phyloP scores from a whole-genome alignment of 2,797 vertebrate genomes.

The Poeciliopsis turneri region DNA sequence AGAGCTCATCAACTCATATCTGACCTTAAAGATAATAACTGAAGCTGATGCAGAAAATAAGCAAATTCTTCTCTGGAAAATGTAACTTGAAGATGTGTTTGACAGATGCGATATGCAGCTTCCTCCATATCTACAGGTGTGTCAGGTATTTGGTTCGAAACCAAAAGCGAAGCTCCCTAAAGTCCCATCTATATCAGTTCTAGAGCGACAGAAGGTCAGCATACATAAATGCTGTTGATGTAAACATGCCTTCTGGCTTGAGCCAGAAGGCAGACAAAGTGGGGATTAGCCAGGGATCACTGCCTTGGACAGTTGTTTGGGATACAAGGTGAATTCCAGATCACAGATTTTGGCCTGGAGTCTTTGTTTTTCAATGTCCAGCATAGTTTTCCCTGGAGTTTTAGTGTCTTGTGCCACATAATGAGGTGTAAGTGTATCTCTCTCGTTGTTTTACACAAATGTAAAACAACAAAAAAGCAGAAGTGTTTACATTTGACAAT shows the following conservation, averaged over 20 bases:
- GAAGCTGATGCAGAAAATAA: background rate
- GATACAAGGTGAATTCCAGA: slow-evolving; percentile 44
- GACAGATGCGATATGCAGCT: slow-evolving; percentile 15
- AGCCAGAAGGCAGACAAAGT: slow-evolving; percentile 42
- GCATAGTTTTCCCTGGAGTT: background rate
- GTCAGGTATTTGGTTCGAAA: slow-evolving; percentile 23
- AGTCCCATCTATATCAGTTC: slow-evolving; percentile 39
- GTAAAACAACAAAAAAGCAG: background rate
- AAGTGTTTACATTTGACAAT: background rate
- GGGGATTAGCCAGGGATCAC: slow-evolving; percentile 64
- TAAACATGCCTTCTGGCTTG: slow-evolving; percentile 53
- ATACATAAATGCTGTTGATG: slow-evolving; percentile 55
- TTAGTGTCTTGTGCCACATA: background rate
- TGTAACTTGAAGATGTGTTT: slow-evolving; percentile 21
- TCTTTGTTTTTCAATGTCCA: background rate
- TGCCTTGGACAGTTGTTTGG: slow-evolving; percentile 51
- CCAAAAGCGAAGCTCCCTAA: slow-evolving; percentile 15
- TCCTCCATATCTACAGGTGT: slow-evolving; percentile 5
- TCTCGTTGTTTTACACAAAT: background rate
- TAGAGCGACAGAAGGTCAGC: slow-evolving; percentile 44
- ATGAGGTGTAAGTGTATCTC: background rate
- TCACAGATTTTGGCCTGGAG: slow-evolving; percentile 35
- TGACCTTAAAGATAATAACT: background rate
- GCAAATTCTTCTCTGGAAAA: background rate
- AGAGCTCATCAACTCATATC: background rate